Evolutionary conservation across 2,797 vertebrate genomes (phyloP).

Genomic region (Dryobates pubescens): DNA sequence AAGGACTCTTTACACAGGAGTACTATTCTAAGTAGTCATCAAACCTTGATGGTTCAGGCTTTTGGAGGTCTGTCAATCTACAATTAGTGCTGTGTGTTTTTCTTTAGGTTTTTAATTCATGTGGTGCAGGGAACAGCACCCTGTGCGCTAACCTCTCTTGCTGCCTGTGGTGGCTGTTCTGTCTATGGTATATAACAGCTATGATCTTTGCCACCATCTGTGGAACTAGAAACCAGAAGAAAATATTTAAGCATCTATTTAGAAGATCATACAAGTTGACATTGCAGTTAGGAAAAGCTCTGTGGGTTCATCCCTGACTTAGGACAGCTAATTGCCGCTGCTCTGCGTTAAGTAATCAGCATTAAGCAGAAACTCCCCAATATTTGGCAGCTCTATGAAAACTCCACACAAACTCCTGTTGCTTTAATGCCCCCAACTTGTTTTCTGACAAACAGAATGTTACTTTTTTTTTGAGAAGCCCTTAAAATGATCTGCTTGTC

Average conservation of each 20-base stretch:
- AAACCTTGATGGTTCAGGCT: neutral
- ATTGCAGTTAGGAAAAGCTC: slow-evolving; percentile 18
- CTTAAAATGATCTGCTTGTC: neutral
- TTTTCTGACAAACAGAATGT: neutral
- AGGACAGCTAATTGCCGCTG: neutral
- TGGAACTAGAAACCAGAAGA: neutral
- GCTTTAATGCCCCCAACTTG: neutral
- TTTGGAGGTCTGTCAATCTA: neutral
- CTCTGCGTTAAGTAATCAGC: neutral
- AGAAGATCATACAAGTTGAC: neutral
- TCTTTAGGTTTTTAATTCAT: neutral
- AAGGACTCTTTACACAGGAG: neutral
- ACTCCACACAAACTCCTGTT: neutral
- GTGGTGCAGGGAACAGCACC: rapidly evolving
- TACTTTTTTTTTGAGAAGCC: neutral
- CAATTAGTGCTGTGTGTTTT: neutral
- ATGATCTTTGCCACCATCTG: neutral
- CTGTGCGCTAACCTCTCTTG: neutral
- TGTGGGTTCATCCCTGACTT: neutral
- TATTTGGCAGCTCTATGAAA: slow-evolving; percentile 1
- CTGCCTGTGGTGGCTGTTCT: neutral
- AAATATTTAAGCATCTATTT: neutral
- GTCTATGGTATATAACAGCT: neutral
- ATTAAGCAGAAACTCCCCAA: neutral
- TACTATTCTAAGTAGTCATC: neutral